A percentile compares a stretch with the other conserved stretches of the same genome.
Evolutionary conservation across 2,797 vertebrate species (phyloP).

Genomic region (Hozukius guyotensis): DNA sequence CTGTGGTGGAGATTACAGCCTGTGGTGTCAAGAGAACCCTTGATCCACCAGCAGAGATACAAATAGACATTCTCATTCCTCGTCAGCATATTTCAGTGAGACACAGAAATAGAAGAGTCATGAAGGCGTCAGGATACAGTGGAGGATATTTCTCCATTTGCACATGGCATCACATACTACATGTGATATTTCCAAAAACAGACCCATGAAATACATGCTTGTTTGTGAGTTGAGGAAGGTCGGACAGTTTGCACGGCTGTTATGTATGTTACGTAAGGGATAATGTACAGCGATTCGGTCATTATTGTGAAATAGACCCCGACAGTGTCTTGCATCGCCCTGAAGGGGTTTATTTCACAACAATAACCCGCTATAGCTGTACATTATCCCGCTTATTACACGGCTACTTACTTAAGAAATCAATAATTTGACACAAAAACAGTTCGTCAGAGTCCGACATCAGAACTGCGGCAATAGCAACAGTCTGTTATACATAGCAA

Average conservation of each 20-base stretch:
- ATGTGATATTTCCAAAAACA: neutral
- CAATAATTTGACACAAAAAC: too few relatives aligned
- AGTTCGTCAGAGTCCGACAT: too few relatives aligned
- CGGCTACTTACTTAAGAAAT: too few relatives aligned
- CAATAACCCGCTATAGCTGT: too few relatives aligned
- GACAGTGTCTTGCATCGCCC: too few relatives aligned
- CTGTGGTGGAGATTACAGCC: neutral
- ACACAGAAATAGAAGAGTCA: slow-evolving; percentile 10
- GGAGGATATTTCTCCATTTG: neutral
- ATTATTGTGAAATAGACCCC: too few relatives aligned
- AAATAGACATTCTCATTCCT: slow-evolving; percentile 18
- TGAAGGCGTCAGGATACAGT: neutral
- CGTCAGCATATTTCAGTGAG: neutral
- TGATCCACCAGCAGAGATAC: neutral
- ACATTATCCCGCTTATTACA: too few relatives aligned
- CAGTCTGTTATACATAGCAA: too few relatives aligned
- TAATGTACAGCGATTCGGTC: too few relatives aligned
- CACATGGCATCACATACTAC: neutral
- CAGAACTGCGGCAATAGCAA: too few relatives aligned
- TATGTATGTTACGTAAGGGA: neutral
- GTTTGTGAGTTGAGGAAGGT: neutral
- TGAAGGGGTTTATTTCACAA: too few relatives aligned
- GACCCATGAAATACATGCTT: neutral
- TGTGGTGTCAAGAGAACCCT: neutral
- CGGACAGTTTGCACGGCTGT: neutral